Evolutionary conservation across 2,113 vertebrate genomes (phyloP).

Genomic region (Tragelaphus scriptus): DNA sequence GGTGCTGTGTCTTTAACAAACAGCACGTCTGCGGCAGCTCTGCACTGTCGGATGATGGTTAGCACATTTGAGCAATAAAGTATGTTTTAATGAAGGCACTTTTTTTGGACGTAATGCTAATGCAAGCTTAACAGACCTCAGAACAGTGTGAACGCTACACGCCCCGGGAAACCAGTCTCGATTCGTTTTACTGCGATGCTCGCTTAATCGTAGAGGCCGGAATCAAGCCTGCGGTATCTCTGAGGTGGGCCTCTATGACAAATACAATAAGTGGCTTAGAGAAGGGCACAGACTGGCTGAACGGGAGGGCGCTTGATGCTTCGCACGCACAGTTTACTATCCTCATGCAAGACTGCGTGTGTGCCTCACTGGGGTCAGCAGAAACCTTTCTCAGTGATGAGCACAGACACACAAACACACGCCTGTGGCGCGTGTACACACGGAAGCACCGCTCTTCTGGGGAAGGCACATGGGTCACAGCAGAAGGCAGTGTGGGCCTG

Average conservation of each 20-base stretch:
- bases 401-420: background rate
- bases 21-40: background rate
- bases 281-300: background rate
- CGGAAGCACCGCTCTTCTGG: background rate
- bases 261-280: background rate
- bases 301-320: background rate
- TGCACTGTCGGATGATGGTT: background rate
- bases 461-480: background rate
- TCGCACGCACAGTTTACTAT: background rate
- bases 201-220: background rate
- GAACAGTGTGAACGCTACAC: fast-evolving
- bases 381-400: background rate
- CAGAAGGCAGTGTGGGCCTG: background rate
- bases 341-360: background rate
- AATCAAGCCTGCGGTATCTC: background rate
- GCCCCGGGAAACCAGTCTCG: background rate
- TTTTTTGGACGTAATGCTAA: no score
- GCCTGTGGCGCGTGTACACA: background rate
- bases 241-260: background rate
- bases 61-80: background rate
- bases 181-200: background rate
- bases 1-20: no score
- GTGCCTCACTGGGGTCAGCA: background rate
- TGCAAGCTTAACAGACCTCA: background rate
- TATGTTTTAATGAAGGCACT: background rate